Percentiles rank a stretch among this genome's conserved stretches.
phyloP scores from a whole-genome alignment of 2,113 vertebrate species.

The Empidonax traillii region DNA sequence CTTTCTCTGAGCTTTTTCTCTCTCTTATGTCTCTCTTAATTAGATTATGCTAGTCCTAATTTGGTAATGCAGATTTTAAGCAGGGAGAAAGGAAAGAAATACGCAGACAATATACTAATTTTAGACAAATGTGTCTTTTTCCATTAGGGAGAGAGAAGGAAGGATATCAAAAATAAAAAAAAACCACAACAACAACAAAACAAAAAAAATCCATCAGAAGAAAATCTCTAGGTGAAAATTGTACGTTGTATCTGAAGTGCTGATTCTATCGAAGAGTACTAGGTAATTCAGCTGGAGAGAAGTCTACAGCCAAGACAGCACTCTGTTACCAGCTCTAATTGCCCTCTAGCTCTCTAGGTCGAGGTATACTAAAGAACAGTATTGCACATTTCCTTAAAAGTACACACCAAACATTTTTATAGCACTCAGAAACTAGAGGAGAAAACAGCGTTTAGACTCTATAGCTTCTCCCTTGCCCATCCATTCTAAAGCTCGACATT shows the following conservation, averaged over 20 bases:
- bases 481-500: background rate
- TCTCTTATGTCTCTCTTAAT: conserved; percentile 52
- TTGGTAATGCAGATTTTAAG: conserved; percentile 30
- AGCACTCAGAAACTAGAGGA: background rate
- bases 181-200: too few species aligned
- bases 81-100: background rate
- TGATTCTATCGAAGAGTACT: background rate
- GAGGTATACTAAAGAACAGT: background rate
- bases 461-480: background rate
- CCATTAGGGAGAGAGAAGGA: background rate
- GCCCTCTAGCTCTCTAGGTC: background rate
- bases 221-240: background rate
- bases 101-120: conserved; percentile 5
- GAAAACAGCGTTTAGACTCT: background rate
- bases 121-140: conserved; percentile 32
- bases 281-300: background rate
- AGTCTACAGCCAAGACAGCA: background rate
- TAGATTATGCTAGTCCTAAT: conserved; percentile 35
- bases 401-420: background rate
- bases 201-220: background rate
- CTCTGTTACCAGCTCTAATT: background rate
- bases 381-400: background rate
- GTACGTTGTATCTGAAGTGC: background rate
- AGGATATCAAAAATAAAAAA: background rate
- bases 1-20: conserved; percentile 26